Evolutionary conservation across 2,888 invertebrate genomes (phyloP).

Genomic region (Dolichopus griseipennis): DNA sequence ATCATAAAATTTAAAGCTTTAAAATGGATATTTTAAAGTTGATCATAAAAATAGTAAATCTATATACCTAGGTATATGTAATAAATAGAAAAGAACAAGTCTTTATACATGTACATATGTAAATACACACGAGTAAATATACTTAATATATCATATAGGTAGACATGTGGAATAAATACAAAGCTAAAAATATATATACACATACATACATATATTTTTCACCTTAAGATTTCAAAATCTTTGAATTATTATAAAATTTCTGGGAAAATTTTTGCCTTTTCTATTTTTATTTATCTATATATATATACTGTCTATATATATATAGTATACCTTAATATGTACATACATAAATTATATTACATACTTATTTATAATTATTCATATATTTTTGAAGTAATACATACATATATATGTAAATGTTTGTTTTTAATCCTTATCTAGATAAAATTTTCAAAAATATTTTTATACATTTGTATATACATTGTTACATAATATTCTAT

Average conservation of each 20-base stretch:
- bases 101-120: too few species aligned
- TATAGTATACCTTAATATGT: background rate
- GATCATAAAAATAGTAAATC: too few species aligned
- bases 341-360: background rate
- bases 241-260: background rate
- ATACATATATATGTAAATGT: background rate
- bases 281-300: background rate
- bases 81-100: too few species aligned
- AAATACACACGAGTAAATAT: too few species aligned
- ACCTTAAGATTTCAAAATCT: background rate
- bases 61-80: too few species aligned
- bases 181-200: too few species aligned
- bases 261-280: background rate
- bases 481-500: too few species aligned
- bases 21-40: too few species aligned
- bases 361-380: background rate
- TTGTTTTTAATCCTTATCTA: constrained; percentile 1
- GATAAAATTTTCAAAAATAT: background rate
- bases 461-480: too few species aligned
- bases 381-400: background rate
- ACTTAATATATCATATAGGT: too few species aligned
- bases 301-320: background rate
- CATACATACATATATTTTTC: background rate
- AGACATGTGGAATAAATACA: too few species aligned
- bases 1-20: too few species aligned